Conservation (phyloP, 2,888 invertebrate genomes). For the Ectropis crepuscularia region DNA sequence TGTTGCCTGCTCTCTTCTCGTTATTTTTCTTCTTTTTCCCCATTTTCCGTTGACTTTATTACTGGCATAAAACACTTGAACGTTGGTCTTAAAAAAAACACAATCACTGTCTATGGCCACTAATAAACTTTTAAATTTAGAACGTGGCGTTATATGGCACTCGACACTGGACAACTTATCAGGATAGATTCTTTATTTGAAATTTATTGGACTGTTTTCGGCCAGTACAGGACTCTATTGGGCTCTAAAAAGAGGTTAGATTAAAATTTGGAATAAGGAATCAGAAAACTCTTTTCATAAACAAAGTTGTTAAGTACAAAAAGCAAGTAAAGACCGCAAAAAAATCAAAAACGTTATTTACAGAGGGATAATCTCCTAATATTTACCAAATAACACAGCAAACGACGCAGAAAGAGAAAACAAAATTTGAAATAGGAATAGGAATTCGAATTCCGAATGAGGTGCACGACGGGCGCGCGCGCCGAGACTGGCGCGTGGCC, state of each 20-base stretch:
- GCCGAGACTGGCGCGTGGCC: conserved; percentile 76
- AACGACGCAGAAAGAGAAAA: conserved; percentile 34
- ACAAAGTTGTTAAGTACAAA: conserved; percentile 49
- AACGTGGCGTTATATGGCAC: conserved; percentile 49
- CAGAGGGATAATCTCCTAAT: conserved; percentile 42
- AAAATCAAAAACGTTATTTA: conserved; percentile 32
- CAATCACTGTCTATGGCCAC: conserved; percentile 53
- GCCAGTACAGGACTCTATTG: conserved; percentile 71
- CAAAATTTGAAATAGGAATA: conserved; percentile 47
- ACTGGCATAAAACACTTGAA: conserved; percentile 60
- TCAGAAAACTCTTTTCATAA: conserved; percentile 22
- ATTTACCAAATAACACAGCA: conserved; percentile 60
- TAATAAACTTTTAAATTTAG: conserved; percentile 46
- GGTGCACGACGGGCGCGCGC: conserved; percentile 70
- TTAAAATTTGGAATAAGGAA: conserved; percentile 15
- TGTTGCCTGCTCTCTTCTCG: conserved; percentile 70
- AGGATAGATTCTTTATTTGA: conserved; percentile 55
- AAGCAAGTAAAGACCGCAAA: conserved; percentile 39
- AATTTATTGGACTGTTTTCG: conserved; percentile 58
- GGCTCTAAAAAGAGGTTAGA: conserved; percentile 53
- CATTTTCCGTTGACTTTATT: conserved; percentile 56
- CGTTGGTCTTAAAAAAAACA: conserved; percentile 49
- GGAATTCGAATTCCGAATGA: conserved; percentile 52
- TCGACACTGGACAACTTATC: conserved; percentile 51
- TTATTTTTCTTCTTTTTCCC: conserved; percentile 80